Conservation (phyloP, 2,113 vertebrate genomes). For the Phocoena phocoena region DNA sequence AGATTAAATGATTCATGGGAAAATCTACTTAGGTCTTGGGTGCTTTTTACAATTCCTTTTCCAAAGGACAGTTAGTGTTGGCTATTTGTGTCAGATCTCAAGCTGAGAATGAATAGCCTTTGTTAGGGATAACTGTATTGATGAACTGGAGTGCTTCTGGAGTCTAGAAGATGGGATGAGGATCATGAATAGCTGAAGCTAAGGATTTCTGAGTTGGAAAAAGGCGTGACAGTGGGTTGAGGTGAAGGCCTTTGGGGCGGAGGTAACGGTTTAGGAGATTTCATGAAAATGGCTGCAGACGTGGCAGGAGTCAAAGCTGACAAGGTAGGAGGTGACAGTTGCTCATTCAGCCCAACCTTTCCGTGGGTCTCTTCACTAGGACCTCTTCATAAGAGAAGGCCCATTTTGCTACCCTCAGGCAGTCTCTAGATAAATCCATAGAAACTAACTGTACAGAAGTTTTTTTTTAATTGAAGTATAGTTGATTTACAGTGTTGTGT, state of each 20-base stretch:
- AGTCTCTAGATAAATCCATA: background rate
- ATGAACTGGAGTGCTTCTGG: background rate
- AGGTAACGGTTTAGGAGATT: background rate
- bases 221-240: background rate
- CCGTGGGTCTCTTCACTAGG: background rate
- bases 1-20: conserved; percentile 15
- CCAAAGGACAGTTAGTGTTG: conserved; percentile 52
- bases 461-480: background rate
- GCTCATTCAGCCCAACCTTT: background rate
- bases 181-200: background rate
- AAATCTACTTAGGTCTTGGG: conserved; percentile 34
- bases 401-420: background rate
- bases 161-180: background rate
- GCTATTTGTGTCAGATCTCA: conserved; percentile 41
- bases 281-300: background rate
- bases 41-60: conserved; percentile 49
- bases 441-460: background rate
- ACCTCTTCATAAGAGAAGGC: background rate
- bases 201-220: background rate
- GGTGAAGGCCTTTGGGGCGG: background rate
- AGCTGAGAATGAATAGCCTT: background rate
- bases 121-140: background rate
- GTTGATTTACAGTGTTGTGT: background rate
- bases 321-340: background rate
- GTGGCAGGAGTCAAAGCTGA: background rate